Evolutionary conservation across 2,888 invertebrate genomes (phyloP).

Genomic region (Drosophila infuscata): DNA sequence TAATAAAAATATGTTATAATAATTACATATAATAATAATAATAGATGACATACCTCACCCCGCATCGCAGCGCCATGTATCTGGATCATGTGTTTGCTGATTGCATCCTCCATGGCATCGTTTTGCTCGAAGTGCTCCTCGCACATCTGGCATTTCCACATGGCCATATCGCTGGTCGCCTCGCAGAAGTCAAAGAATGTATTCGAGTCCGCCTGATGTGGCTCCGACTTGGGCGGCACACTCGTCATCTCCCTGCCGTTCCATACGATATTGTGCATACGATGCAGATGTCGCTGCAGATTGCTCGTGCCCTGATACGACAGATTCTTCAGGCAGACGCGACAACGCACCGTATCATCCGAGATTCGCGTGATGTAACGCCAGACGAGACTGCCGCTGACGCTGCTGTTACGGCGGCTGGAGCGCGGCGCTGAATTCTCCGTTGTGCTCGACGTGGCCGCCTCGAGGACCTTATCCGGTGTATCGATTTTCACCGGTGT

Average conservation of each 20-base stretch:
- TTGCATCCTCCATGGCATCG: constrained; percentile 40
- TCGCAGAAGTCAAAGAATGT: constrained; percentile 47
- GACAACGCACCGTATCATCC: constrained; percentile 71
- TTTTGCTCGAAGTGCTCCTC: constrained; percentile 59
- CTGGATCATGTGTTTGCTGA: constrained; percentile 46
- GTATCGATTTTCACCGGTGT: constrained; percentile 18
- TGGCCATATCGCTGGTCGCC: constrained; percentile 18
- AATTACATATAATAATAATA: background rate
- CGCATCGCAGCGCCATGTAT: constrained; percentile 49
- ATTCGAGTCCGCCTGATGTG: constrained; percentile 22
- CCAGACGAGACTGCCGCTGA: constrained; percentile 71
- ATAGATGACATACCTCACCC: constrained; percentile 29
- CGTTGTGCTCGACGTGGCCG: constrained; percentile 51
- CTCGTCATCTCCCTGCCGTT: constrained; percentile 8
- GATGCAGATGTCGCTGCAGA: constrained; percentile 76
- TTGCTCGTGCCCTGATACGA: constrained; percentile 80
- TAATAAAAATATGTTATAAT: no score
- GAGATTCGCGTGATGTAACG: constrained; percentile 70
- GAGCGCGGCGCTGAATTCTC: constrained; percentile 12
- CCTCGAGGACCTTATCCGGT: constrained; percentile 38
- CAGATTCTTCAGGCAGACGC: constrained; percentile 73
- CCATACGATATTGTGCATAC: constrained; percentile 76
- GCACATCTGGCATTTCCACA: constrained; percentile 73
- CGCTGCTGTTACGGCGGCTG: constrained; percentile 12
- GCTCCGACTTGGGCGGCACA: constrained; percentile 7